phyloP scores from a whole-genome alignment of 1,140 invertebrate genomes.

The Chironomus tepperi region DNA sequence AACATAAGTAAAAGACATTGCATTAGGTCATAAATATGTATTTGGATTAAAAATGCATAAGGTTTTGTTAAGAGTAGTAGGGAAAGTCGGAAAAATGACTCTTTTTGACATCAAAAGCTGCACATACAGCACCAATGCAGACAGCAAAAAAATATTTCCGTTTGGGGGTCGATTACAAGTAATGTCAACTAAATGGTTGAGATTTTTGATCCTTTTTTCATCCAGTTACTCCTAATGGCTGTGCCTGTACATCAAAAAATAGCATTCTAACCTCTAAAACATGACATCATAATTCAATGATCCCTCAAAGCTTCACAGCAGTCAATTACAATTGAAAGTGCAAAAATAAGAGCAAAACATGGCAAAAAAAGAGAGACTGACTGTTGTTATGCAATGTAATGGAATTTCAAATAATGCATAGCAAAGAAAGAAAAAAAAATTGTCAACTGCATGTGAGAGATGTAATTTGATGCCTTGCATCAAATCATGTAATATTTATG shows the following conservation, averaged over 20 bases:
- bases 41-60: not conserved
- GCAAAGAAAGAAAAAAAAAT: not conserved
- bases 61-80: not conserved
- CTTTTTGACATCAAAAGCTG: too few relatives aligned
- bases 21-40: constrained; percentile 7
- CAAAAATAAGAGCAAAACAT: not conserved
- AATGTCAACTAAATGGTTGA: too few relatives aligned
- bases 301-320: not conserved
- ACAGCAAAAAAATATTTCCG: not conserved
- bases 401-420: not conserved
- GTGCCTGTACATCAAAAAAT: not conserved
- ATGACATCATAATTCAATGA: too few relatives aligned
- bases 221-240: too few relatives aligned
- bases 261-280: too few relatives aligned
- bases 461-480: not conserved
- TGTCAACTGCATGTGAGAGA: not conserved
- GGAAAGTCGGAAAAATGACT: not conserved
- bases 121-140: not conserved
- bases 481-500: not conserved
- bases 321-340: not conserved
- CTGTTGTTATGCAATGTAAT: constrained; percentile 2
- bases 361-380: not conserved
- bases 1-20: not conserved
- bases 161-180: too few relatives aligned
- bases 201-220: too few relatives aligned